Evolutionary conservation across 1,140 invertebrate genomes (phyloP).

Genomic region (Spodoptera frugiperda): DNA sequence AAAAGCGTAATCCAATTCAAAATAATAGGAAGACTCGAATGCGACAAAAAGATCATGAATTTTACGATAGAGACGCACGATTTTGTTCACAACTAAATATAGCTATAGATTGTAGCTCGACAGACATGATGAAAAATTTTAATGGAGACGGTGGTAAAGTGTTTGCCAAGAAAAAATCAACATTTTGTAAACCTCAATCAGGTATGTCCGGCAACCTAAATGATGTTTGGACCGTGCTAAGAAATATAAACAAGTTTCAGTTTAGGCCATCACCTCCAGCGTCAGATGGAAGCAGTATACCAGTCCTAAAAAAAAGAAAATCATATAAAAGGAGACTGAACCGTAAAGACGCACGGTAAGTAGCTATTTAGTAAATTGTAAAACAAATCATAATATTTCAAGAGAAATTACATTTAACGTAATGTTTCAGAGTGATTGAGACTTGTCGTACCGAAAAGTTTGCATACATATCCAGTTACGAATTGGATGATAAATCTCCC

Average conservation of each 20-base stretch:
- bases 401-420: neutral
- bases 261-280: constrained; percentile 68
- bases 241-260: constrained; percentile 73
- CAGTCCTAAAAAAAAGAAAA: constrained; percentile 60
- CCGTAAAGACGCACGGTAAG: constrained; percentile 64
- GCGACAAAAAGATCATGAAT: constrained; percentile 59
- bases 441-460: constrained; percentile 76
- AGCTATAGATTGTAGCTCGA: constrained; percentile 70
- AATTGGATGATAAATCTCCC: constrained; percentile 60
- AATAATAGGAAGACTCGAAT: constrained; percentile 52
- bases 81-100: constrained; percentile 66
- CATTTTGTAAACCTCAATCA: constrained; percentile 1
- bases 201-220: constrained; percentile 48
- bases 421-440: constrained; percentile 66
- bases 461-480: constrained; percentile 71
- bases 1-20: constrained; percentile 56
- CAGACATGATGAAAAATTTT: constrained; percentile 62
- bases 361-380: neutral
- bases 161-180: constrained; percentile 16
- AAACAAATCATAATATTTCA: no score
- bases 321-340: constrained; percentile 52
- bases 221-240: constrained; percentile 76
- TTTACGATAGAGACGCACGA: constrained; percentile 67
- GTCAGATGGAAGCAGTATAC: constrained; percentile 65
- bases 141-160: constrained; percentile 59